Evolutionary conservation across 2,888 invertebrate species (phyloP).

Genomic region (Tuta absoluta): DNA sequence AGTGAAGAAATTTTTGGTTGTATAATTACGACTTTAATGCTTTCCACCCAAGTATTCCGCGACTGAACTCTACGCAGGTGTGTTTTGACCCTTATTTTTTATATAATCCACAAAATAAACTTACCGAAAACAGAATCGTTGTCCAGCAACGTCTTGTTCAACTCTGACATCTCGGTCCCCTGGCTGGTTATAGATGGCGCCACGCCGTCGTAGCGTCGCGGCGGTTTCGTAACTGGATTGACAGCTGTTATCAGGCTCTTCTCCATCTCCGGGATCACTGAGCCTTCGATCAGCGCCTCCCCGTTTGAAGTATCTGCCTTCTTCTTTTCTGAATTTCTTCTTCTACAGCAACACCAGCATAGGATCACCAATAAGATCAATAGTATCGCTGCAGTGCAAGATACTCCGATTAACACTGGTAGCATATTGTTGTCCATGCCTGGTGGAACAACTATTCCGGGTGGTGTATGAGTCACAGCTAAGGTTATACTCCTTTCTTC

Average conservation of each 20-base stretch:
- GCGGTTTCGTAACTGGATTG: conserved; percentile 92
- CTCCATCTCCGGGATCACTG: conserved; percentile 90
- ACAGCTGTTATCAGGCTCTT: conserved; percentile 92
- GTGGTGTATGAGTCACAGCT: conserved; percentile 67
- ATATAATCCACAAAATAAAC: no score
- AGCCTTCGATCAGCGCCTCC: conserved; percentile 87
- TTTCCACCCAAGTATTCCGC: no score
- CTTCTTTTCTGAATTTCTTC: conserved; percentile 80
- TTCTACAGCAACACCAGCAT: conserved; percentile 81
- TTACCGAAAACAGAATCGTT: conserved; percentile 90
- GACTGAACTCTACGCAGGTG: no score
- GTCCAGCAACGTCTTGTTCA: conserved; percentile 90
- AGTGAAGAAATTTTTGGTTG: no score
- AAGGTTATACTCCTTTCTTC: conserved; percentile 88
- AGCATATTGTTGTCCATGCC: conserved; percentile 81
- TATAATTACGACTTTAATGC: no score
- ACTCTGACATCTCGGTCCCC: conserved; percentile 90
- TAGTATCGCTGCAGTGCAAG: conserved; percentile 73
- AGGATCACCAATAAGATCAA: conserved; percentile 74
- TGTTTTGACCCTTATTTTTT: no score
- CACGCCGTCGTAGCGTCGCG: conserved; percentile 85
- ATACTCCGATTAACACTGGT: conserved; percentile 77
- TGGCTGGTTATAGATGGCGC: conserved; percentile 86
- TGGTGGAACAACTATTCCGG: conserved; percentile 68
- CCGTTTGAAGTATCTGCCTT: conserved; percentile 82